Evolutionary conservation across 1,140 invertebrate species (phyloP).

Genomic region (Heliconius nattereri): DNA sequence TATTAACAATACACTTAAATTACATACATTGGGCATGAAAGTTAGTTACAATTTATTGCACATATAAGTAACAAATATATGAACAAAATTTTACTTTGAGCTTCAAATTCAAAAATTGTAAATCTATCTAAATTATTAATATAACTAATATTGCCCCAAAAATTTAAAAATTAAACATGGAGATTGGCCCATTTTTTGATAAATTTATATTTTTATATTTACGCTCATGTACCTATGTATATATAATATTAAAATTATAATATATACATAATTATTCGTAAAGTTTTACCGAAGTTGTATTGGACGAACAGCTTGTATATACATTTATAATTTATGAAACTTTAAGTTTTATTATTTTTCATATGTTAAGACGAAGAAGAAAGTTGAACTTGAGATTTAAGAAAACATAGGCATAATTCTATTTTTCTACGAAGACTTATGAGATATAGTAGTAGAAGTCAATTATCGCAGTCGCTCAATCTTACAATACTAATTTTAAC

Average conservation of each 20-base stretch:
- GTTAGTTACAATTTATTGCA: slow-evolving; percentile 11
- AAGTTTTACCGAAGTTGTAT: slow-evolving; percentile 12
- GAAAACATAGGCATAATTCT: slow-evolving; percentile 21
- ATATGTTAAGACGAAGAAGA: slow-evolving; percentile 11
- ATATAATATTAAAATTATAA: background rate
- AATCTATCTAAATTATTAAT: slow-evolving; percentile 19
- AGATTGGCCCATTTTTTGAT: slow-evolving; percentile 13
- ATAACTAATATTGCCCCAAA: slow-evolving; percentile 16
- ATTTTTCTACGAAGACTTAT: slow-evolving; percentile 4
- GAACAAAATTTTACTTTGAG: slow-evolving; percentile 14
- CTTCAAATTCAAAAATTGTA: slow-evolving; percentile 16
- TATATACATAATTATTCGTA: slow-evolving; percentile 1
- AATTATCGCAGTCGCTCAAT: slow-evolving; percentile 3
- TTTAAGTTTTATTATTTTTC: background rate
- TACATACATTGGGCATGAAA: background rate
- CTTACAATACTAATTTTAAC: background rate
- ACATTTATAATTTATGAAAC: slow-evolving; percentile 24
- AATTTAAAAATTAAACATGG: slow-evolving; percentile 9
- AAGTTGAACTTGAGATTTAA: slow-evolving; percentile 23
- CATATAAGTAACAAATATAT: background rate
- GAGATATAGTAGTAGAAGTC: background rate
- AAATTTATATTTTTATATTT: background rate
- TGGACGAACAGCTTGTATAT: slow-evolving; percentile 35
- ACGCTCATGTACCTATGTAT: background rate
- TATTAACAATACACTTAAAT: slow-evolving; percentile 2